Base-by-base conservation (phyloP, 2,797 vertebrate genomes). In the Eleutherodactylus coqui region DNA sequence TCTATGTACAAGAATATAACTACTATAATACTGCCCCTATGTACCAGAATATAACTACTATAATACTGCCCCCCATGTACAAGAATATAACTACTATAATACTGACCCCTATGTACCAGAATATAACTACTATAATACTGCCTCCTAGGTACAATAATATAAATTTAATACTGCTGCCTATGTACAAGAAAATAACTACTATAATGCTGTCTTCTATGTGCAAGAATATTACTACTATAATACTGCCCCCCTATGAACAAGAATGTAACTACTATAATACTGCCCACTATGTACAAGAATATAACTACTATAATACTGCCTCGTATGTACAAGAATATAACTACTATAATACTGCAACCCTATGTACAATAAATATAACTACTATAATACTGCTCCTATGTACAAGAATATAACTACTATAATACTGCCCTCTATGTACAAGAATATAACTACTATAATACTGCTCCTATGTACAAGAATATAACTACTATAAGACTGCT, bases 31-130 rank as follows among this genome's bases (percentile, higher is more conserved):
- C 62, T 67, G 62, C 16, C 0, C 32, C 62, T 67, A 21, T 64
- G 29, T 64, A 64, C 60, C 24, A n/a, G 53, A 55, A 55, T 55
- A 55, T 55, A 55, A 24, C 51, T 55, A 24, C n/a, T n/a, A n/a
- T n/a, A n/a, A n/a, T n/a, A n/a, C n/a, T n/a, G n/a, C n/a, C n/a
- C n/a, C n/a, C n/a, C n/a, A n/a, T n/a, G n/a, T n/a, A n/a, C n/a
- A n/a, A n/a, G n/a, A n/a, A n/a, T n/a, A n/a, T 67, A 67, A 36
- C 29, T 36, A 67, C 62, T 67, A 67, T 67, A 67, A 36, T 36
- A 67, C 62, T 67, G 62, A n/a, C 16, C 0, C 32, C 62, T 67
- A 21, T 64, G 29, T 64, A 64, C 60, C 24, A n/a, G 53, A 55
- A 55, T 55, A 55, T 55, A 55, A 24, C 51, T 55, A 24, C 51